Percentiles rank a stretch among this genome's conserved stretches.
phyloP scores from a whole-genome alignment of 1,140 invertebrate genomes.

The Drosophila tsacasi region DNA sequence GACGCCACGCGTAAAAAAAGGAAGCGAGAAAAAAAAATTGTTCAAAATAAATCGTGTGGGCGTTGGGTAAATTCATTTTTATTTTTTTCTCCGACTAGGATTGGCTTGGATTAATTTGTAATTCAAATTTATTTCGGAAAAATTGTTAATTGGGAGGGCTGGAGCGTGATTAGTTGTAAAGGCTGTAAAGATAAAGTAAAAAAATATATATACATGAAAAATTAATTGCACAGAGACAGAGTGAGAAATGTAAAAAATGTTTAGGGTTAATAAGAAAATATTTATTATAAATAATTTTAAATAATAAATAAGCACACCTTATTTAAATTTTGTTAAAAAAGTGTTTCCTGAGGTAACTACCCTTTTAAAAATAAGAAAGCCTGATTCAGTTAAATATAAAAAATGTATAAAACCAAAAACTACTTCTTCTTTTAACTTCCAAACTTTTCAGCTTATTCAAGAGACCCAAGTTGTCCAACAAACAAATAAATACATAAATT shows the following conservation, averaged over 20 bases:
- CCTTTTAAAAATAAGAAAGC: no score
- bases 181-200: not conserved
- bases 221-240: not conserved
- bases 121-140: constrained; percentile 67
- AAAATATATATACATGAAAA: constrained; percentile 1
- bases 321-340: not conserved
- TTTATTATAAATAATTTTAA: not conserved
- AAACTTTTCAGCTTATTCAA: not conserved
- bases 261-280: not conserved
- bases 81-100: constrained; percentile 33
- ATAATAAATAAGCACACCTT: not conserved
- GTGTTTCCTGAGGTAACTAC: not conserved
- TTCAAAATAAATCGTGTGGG: constrained; percentile 76
- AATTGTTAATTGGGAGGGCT: constrained; percentile 43
- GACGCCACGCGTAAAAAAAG: constrained; percentile 25
- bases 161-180: constrained; percentile 14
- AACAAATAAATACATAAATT: constrained; percentile 9
- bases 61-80: constrained; percentile 68
- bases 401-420: not conserved
- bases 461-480: not conserved
- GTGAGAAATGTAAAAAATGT: not conserved
- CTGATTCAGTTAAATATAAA: not conserved
- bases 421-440: not conserved
- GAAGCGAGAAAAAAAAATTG: constrained; percentile 26
- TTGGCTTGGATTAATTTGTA: constrained; percentile 75